Percentiles rank a stretch among this genome's conserved stretches.
Evolutionary conservation across 2,797 vertebrate species (phyloP).

Genomic region (Mareca strepera): DNA sequence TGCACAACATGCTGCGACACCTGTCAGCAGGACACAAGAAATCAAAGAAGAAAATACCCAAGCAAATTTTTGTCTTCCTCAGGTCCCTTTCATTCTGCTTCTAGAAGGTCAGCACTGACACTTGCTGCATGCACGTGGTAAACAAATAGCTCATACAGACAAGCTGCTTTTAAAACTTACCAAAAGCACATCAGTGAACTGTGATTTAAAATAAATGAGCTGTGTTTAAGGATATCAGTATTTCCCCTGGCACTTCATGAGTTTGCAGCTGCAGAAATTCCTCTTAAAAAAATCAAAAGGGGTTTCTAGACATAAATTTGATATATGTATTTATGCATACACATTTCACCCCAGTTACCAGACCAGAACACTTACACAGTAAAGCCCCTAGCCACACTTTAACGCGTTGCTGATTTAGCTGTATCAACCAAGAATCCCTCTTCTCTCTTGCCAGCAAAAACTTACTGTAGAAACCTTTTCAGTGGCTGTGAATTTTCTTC

Average conservation of each 20-base stretch:
- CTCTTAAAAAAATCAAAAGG: background rate
- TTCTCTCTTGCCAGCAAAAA: background rate
- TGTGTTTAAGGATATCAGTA: background rate
- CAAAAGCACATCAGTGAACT: slow-evolving; percentile 8
- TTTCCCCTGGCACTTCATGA: background rate
- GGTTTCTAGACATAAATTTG: background rate
- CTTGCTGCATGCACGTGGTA: background rate
- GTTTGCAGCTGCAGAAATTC: slow-evolving; percentile 28
- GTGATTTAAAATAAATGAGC: slow-evolving; percentile 2
- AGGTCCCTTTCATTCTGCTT: background rate
- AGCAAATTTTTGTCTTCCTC: background rate
- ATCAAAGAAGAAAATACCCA: background rate
- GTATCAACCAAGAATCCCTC: background rate
- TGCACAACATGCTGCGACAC: rapidly evolving
- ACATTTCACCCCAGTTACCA: background rate
- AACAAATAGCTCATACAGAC: slow-evolving; percentile 15
- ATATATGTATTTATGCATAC: background rate
- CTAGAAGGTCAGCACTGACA: rapidly evolving
- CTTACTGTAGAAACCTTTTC: background rate
- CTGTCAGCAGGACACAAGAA: background rate
- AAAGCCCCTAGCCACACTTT: background rate
- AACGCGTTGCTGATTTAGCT: background rate
- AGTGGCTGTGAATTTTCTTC: background rate
- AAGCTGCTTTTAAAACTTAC: slow-evolving; percentile 26
- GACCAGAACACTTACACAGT: background rate